Percentiles rank a stretch among this genome's conserved stretches.
These are phyloP conservation scores for Cephus spinipes DNA, from an alignment of 2,888 invertebrate genomes.

Conservation along the genomic window DNA sequence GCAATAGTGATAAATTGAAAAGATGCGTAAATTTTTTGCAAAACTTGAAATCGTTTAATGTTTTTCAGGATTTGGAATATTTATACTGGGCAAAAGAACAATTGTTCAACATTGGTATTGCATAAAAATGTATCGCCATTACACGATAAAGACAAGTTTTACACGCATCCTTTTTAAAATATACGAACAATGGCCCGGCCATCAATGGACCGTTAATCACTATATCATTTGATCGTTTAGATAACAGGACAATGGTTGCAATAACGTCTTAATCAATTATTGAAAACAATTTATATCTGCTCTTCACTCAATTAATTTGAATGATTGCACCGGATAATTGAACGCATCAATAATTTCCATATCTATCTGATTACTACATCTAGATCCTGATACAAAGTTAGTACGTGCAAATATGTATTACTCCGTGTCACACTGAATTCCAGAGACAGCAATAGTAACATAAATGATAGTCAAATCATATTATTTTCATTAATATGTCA, in stretches of 20 bases:
- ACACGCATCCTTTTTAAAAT: not conserved
- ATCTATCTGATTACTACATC: constrained; percentile 10
- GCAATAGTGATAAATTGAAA: constrained; percentile 6
- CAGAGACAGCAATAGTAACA: not conserved
- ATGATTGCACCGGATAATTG: constrained; percentile 7
- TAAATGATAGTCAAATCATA: constrained; percentile 6
- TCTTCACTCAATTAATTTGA: constrained; percentile 7
- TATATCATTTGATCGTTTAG: not conserved
- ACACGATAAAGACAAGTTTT: not conserved
- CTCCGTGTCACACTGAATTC: not conserved
- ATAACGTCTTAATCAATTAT: not conserved
- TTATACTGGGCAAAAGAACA: not conserved
- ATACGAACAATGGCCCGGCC: not conserved
- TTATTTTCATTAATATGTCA: constrained; percentile 5
- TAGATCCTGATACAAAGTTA: constrained; percentile 14
- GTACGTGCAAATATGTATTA: constrained; percentile 11
- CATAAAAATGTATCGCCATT: not conserved
- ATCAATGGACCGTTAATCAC: not conserved
- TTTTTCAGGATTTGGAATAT: not conserved
- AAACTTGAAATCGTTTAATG: not conserved
- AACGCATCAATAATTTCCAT: not conserved
- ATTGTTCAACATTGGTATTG: not conserved
- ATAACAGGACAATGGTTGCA: not conserved
- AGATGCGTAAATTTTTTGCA: not conserved
- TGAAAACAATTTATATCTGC: not conserved